Evolutionary conservation across 2,113 vertebrate species (phyloP), one percentile per base, ranked within the genome.

Genomic region (Salvator merianae): DNA sequence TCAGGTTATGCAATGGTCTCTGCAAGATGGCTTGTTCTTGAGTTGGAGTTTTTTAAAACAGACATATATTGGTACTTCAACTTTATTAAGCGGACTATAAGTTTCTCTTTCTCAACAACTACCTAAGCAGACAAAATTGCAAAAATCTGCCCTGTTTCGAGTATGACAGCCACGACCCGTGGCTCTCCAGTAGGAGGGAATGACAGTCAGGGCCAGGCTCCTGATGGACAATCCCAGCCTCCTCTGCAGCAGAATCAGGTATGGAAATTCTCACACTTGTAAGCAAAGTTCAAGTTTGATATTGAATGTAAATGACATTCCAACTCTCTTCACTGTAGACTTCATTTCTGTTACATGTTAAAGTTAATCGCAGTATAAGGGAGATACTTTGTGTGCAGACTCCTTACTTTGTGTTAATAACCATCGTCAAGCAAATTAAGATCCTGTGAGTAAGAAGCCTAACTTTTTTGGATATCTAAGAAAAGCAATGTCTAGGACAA

Each of bases 121-220:
- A 98, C 98, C 96, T 99, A 99, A 99, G 96, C 97, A 98, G 98
- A 99, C 98, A 99, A 99, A 98, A 99, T 99, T 99, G 98, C 99
- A 99, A 99, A 99, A 97, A 99, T 99, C 97, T 99, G 98, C 97
- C 98, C 98, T 91, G 98, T 99, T 97, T 98, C 99, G 98, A 99
- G 97, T 98, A 99, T 99, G 99, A 99, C 99, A 96, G 99, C 99
- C 98, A 99, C 99, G 96, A 99, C 99, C 95, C 99, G 99, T 99
- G 99, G 99, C 98, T 99, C 99, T 98, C 99, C 99, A 26, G 98
- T 99, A 95, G 99, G 99, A 97, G 98, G 99, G 97, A 99, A 99
- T 97, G 99, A 99, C 90, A 99, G 96, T 96, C 98, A 99, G 94
- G 97, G 98, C 96, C 98, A 99, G 96, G 98, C 98, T 96, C 98